Percentiles rank a stretch among this genome's conserved stretches.
phyloP scores from a whole-genome alignment of 2,888 invertebrate genomes.

The Aethes cnicana region DNA sequence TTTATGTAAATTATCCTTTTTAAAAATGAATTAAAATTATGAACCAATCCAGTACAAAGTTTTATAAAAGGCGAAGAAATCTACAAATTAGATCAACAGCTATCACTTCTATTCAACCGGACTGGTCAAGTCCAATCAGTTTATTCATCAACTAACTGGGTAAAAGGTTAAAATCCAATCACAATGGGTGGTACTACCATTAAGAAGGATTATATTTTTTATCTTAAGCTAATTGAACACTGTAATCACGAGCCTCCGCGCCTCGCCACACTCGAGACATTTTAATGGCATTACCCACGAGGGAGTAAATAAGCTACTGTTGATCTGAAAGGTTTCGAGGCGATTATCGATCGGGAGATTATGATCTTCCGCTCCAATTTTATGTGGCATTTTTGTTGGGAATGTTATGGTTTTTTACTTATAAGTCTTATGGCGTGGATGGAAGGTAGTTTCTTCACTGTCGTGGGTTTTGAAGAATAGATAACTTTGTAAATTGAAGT shows the following conservation, averaged over 20 bases:
- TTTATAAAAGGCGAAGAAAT: no score
- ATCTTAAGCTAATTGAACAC: conserved; percentile 55
- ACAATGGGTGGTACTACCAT: conserved; percentile 53
- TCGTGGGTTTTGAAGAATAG: no score
- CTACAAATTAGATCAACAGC: no score
- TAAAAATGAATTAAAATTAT: no score
- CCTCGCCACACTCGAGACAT: conserved; percentile 22
- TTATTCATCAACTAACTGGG: neutral
- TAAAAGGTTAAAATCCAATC: conserved; percentile 4
- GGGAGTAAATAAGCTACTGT: conserved; percentile 36
- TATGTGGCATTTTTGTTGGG: neutral
- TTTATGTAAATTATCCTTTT: no score
- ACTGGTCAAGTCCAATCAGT: no score
- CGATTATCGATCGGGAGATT: neutral
- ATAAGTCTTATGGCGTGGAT: conserved; percentile 5
- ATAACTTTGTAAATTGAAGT: no score
- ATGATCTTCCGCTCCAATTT: neutral
- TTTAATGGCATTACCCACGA: conserved; percentile 35
- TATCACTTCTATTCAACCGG: no score
- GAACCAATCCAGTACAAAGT: no score
- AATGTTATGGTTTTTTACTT: neutral
- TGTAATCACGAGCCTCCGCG: conserved; percentile 40
- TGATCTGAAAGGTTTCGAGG: conserved; percentile 13
- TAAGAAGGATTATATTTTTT: conserved; percentile 45
- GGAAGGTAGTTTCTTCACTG: no score